Percentiles rank a stretch among this genome's conserved stretches.
These are phyloP conservation scores for Oxycera nigricornis DNA, from an alignment of 2,888 invertebrate genomes.

Conservation along the genomic window DNA sequence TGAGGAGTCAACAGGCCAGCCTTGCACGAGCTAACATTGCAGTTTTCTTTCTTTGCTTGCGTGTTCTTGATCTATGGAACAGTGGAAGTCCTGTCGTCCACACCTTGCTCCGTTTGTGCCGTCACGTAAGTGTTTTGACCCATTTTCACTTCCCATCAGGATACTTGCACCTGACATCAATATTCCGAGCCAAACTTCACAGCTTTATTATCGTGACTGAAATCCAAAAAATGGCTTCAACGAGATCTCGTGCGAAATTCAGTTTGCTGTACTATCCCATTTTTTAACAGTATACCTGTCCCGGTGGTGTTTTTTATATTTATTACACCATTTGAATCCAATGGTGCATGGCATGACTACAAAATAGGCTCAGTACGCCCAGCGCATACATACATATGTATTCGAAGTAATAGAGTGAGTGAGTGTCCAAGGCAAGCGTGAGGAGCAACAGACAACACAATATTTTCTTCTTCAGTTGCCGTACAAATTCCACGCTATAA, in stretches of 20 bases:
- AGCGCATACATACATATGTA: not conserved
- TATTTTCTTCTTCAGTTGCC: not conserved
- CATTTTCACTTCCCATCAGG: not conserved
- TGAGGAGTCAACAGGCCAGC: too few species aligned
- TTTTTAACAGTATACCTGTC: not conserved
- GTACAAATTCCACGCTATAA: not conserved
- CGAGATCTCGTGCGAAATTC: not conserved
- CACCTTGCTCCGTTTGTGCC: too few species aligned
- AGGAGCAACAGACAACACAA: not conserved
- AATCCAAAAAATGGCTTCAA: not conserved
- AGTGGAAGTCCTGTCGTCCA: too few species aligned
- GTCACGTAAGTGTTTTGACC: too few species aligned
- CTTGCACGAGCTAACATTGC: too few species aligned
- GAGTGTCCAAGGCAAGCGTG: not conserved
- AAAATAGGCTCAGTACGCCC: not conserved
- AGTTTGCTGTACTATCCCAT: not conserved
- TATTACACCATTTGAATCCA: conserved; percentile 3
- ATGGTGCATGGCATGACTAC: conserved; percentile 5
- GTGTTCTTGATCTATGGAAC: too few species aligned
- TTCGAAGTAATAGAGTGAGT: not conserved
- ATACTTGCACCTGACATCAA: not conserved
- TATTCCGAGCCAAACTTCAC: conserved; percentile 10
- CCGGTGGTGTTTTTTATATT: not conserved
- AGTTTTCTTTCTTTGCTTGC: too few species aligned
- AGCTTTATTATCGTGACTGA: conserved; percentile 14